Percentiles rank a stretch among this genome's conserved stretches.
These are phyloP conservation scores for Cotesia congregata DNA, from an alignment of 2,888 invertebrate genomes.

Conservation along the genomic window DNA sequence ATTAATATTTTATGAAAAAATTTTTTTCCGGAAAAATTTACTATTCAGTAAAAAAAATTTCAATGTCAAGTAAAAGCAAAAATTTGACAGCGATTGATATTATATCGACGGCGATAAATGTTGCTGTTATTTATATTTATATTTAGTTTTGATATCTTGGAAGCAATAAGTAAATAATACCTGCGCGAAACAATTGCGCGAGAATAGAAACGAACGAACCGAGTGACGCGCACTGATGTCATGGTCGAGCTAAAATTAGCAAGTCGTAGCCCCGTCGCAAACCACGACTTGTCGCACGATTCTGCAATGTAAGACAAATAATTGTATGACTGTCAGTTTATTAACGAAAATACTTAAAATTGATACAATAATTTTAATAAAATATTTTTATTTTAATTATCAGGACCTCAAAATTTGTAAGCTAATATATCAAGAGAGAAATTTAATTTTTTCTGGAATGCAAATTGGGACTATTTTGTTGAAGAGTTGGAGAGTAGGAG, in stretches of 20 bases:
- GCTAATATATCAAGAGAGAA: too few relatives aligned
- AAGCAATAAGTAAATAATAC: constrained; percentile 36
- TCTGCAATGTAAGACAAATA: constrained; percentile 13
- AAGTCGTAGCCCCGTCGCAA: constrained; percentile 60
- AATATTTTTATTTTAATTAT: background rate
- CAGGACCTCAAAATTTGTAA: too few relatives aligned
- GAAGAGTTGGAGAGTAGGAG: background rate
- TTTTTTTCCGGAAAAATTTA: too few relatives aligned
- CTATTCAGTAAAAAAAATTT: too few relatives aligned
- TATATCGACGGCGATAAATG: too few relatives aligned
- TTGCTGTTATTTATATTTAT: too few relatives aligned
- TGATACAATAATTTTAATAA: background rate
- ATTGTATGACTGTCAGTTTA: background rate
- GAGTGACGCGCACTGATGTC: constrained; percentile 63
- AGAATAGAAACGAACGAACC: constrained; percentile 44
- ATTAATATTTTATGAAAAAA: too few relatives aligned
- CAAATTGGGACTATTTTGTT: background rate
- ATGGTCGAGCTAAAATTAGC: constrained; percentile 70
- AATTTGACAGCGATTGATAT: too few relatives aligned
- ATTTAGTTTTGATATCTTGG: constrained; percentile 4
- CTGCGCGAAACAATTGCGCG: constrained; percentile 55
- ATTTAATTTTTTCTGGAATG: too few relatives aligned
- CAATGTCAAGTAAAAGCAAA: too few relatives aligned
- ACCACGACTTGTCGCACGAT: constrained; percentile 24
- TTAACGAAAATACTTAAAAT: background rate